phyloP scores from a whole-genome alignment of 2,888 invertebrate genomes.

The Dryocosmus kuriphilus region DNA sequence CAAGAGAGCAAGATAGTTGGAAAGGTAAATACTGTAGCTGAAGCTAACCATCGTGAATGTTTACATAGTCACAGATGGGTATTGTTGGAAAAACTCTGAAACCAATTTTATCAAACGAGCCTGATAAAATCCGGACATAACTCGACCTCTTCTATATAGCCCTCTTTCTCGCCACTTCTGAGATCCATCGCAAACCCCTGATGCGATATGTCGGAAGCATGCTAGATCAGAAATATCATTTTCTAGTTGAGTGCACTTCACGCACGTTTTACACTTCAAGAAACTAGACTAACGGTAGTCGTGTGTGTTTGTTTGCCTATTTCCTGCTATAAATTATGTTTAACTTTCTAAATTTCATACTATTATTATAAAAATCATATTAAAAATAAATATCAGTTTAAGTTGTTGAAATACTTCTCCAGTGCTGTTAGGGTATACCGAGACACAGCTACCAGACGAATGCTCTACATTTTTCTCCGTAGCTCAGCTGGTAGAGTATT shows the following conservation, averaged over 20 bases:
- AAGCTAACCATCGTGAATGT: constrained; percentile 16
- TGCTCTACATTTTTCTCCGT: too few species aligned
- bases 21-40: constrained; percentile 25
- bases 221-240: constrained; percentile 59
- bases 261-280: constrained; percentile 51
- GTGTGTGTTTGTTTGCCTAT: not conserved
- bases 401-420: too few species aligned
- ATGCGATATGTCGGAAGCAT: constrained; percentile 37
- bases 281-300: constrained; percentile 42
- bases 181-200: constrained; percentile 35
- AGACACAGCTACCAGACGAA: too few species aligned
- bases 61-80: constrained; percentile 16
- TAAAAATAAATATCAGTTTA: too few species aligned
- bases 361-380: too few species aligned
- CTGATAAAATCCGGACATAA: constrained; percentile 57
- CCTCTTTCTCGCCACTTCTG: constrained; percentile 40
- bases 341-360: constrained; percentile 7
- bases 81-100: constrained; percentile 53
- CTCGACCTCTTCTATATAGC: constrained; percentile 39
- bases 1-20: constrained; percentile 16
- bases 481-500: too few species aligned
- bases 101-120: constrained; percentile 57
- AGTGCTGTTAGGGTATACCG: too few species aligned
- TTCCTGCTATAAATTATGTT: constrained; percentile 4
- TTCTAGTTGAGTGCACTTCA: constrained; percentile 60